phyloP scores from a whole-genome alignment of 2,113 vertebrate species.

The Pheucticus melanocephalus region DNA sequence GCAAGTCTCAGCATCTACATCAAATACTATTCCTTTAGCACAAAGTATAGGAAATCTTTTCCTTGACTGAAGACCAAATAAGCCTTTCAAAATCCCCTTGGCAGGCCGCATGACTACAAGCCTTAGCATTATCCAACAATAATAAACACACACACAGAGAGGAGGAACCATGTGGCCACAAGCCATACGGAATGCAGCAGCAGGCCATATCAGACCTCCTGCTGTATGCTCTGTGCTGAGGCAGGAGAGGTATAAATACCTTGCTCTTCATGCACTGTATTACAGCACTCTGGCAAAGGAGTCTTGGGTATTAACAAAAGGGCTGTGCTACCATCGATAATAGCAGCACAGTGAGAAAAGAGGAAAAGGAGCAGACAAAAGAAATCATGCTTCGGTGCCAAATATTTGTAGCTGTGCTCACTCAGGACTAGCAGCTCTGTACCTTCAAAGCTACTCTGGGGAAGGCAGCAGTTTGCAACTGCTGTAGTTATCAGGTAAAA shows the following conservation, averaged over 20 bases:
- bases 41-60: neutral
- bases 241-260: constrained; percentile 27
- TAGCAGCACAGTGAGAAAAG: neutral
- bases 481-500: neutral
- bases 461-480: neutral
- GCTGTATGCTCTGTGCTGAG: neutral
- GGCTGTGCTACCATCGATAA: neutral
- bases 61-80: neutral
- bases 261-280: neutral
- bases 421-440: neutral
- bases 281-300: neutral
- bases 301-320: constrained; percentile 15
- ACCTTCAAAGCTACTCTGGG: neutral
- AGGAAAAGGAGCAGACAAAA: neutral
- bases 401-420: neutral
- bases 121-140: constrained; percentile 22
- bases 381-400: neutral
- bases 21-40: neutral
- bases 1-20: neutral
- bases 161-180: neutral
- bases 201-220: neutral
- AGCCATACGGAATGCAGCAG: constrained; percentile 1
- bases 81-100: constrained; percentile 20
- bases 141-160: neutral
- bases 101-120: neutral